Evolutionary conservation across 2,113 vertebrate genomes (phyloP), one percentile per base, ranked within the genome.

Genomic region (Myotis davidii): DNA sequence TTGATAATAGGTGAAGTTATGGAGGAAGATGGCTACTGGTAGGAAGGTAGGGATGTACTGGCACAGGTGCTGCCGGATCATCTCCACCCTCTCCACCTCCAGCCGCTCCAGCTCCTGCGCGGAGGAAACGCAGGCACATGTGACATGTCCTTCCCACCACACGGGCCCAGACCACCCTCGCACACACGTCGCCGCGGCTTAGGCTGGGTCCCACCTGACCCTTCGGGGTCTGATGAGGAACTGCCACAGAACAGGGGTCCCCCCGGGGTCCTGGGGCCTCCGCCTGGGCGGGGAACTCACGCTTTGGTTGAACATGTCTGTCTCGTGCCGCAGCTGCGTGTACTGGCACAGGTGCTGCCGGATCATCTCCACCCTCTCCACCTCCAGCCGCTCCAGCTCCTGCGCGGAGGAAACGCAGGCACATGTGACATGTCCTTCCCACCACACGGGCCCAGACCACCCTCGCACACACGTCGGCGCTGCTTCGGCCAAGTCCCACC

Each of bases 251-350:
- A 29, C 5, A 13, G 23, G 1, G 18, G 10, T 11, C 2, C 9
- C 76, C 21, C 2, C 0, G 16, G 86, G 34, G 25, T 39, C 76
- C 69, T 4, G 2, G 8, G 87, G 70, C 32, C 70, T 81, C 2
- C 0, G 39, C 9, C 23, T 0, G 0, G 4, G 32, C 4, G 2
- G 90, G 73, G 32, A 42, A 99, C 99, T 99, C 97, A 99, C 99
- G 25, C 99, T 99, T 99, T 99, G 99, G 99, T 99, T 99, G 98
- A 99, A 99, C 99, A 99, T 99, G 98, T 99, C 99, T 0, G 99
- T 99, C 98, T 99, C 99, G 0, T 99, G 99, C 48, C 99, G 98
- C 54, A 99, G 98, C 88, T 99, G 99, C 0, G 99, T 99, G 96
- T 99, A 99, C 96, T 99, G 99, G 97, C 99, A 99, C 85, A 99